A percentile compares a stretch with the other conserved stretches of the same genome.
phyloP scores from a whole-genome alignment of 2,888 invertebrate species.

The Athrips mouffetella region DNA sequence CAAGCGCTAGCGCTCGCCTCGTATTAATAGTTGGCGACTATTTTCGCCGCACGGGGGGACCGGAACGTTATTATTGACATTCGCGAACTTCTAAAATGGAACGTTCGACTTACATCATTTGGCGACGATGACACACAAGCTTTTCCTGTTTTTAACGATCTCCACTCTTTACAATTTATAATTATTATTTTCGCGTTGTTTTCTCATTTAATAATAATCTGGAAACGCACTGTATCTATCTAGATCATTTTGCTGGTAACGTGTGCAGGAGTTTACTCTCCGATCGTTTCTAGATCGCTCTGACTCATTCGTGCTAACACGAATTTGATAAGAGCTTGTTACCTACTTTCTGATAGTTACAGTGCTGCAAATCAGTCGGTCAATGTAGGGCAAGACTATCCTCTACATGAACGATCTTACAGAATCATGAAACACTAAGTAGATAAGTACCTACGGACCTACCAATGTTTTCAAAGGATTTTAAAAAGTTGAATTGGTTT shows the following conservation, averaged over 20 bases:
- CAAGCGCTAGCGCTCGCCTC: slow-evolving; percentile 69
- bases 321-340: slow-evolving; percentile 24
- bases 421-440: too few relatives aligned
- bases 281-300: slow-evolving; percentile 18
- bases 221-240: slow-evolving; percentile 18
- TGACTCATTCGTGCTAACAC: slow-evolving; percentile 22
- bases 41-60: slow-evolving; percentile 71
- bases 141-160: slow-evolving; percentile 12
- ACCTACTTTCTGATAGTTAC: slow-evolving; percentile 22
- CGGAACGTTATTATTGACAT: slow-evolving; percentile 75
- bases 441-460: too few relatives aligned
- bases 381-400: neutral
- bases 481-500: too few relatives aligned
- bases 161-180: neutral
- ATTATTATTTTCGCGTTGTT: neutral
- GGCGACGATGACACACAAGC: slow-evolving; percentile 13
- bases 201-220: slow-evolving; percentile 15
- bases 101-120: slow-evolving; percentile 49
- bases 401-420: too few relatives aligned
- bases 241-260: slow-evolving; percentile 12
- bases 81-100: slow-evolving; percentile 65
- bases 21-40: slow-evolving; percentile 76
- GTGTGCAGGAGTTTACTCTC: neutral
- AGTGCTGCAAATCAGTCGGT: slow-evolving; percentile 15
- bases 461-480: too few relatives aligned